Evolutionary conservation across 1,140 invertebrate species (phyloP).

Genomic region (Cepaea nemoralis): DNA sequence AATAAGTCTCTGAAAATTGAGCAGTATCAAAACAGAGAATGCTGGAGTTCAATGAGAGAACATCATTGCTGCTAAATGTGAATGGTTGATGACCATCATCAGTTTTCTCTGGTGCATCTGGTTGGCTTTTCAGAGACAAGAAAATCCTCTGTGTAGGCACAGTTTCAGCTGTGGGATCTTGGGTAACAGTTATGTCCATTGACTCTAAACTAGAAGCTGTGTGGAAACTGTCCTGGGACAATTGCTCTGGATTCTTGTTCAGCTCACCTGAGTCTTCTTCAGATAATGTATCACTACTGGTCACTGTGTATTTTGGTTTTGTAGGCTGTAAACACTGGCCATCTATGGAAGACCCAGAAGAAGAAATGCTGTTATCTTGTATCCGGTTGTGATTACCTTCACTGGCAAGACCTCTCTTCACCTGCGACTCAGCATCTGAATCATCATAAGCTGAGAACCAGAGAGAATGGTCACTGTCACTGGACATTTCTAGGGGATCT

Average conservation of each 20-base stretch:
- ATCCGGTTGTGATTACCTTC: neutral
- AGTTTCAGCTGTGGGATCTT: neutral
- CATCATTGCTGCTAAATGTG: neutral
- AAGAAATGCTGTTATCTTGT: neutral
- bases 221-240: neutral
- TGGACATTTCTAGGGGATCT: neutral
- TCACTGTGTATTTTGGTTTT: neutral
- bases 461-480: neutral
- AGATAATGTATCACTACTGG: neutral
- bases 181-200: neutral
- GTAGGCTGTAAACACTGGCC: neutral
- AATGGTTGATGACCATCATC: neutral
- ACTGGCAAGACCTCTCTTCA: neutral
- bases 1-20: neutral
- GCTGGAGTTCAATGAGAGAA: neutral
- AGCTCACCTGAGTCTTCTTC: neutral
- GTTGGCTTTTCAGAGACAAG: neutral
- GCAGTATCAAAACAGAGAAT: neutral
- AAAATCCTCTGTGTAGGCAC: neutral
- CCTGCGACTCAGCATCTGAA: neutral
- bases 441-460: constrained; percentile 7
- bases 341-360: neutral
- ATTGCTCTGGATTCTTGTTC: neutral
- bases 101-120: neutral
- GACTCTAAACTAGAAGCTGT: neutral